phyloP scores from a whole-genome alignment of 2,888 invertebrate species.

The Carpatolechia fugitivella region DNA sequence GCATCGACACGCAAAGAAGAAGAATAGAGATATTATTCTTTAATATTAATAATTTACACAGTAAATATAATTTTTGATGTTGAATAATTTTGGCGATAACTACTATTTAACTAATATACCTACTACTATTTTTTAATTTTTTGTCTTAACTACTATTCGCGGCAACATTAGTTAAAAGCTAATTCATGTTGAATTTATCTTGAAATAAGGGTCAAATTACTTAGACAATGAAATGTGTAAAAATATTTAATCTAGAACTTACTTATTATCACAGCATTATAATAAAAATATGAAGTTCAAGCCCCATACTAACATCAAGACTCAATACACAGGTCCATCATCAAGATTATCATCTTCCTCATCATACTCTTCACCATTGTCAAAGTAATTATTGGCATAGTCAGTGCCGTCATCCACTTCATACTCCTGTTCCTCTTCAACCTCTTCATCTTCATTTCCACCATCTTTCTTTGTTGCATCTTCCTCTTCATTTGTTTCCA shows the following conservation, averaged over 20 bases:
- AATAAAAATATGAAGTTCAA: no score
- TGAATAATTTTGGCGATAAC: no score
- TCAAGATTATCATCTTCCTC: slow-evolving; percentile 92
- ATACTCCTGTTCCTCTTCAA: slow-evolving; percentile 86
- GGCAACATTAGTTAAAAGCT: no score
- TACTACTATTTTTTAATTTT: no score
- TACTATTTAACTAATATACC: no score
- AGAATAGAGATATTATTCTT: no score
- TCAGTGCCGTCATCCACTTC: slow-evolving; percentile 95
- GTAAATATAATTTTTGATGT: no score
- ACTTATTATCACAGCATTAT: background rate
- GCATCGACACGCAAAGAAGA: no score
- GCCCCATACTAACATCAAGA: no score
- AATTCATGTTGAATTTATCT: no score
- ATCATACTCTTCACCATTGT: slow-evolving; percentile 92
- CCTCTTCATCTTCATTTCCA: slow-evolving; percentile 77
- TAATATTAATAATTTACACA: no score
- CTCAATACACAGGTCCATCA: slow-evolving; percentile 88
- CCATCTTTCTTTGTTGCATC: slow-evolving; percentile 71
- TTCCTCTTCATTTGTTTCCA: slow-evolving; percentile 66
- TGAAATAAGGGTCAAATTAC: background rate
- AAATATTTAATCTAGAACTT: slow-evolving; percentile 10
- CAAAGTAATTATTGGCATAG: slow-evolving; percentile 92
- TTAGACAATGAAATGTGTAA: background rate
- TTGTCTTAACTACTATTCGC: no score